Percentiles rank a stretch among this genome's conserved stretches.
Evolutionary conservation across 2,888 invertebrate species (phyloP).

Genomic region (Listrodromus nycthemerus): DNA sequence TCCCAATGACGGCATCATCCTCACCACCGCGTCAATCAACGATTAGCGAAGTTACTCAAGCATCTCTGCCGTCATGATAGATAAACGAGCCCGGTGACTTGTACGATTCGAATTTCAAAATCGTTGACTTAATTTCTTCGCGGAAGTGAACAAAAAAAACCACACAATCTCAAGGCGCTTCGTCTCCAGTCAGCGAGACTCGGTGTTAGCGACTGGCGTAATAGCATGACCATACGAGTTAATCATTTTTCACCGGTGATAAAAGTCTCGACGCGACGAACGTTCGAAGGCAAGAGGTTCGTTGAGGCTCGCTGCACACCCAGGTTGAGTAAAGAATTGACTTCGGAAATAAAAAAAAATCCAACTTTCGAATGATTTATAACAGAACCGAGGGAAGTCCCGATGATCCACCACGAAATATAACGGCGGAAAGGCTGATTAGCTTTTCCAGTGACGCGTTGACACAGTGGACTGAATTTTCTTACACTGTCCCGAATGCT

Average conservation of each 20-base stretch:
- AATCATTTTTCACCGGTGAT: conserved; percentile 62
- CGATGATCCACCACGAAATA: neutral
- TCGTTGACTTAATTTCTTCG: conserved; percentile 50
- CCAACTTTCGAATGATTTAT: conserved; percentile 10
- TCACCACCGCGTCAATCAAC: conserved; percentile 29
- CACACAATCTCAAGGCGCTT: conserved; percentile 58
- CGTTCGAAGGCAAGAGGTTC: conserved; percentile 27
- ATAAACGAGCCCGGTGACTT: conserved; percentile 31
- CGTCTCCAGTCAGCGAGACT: conserved; percentile 10
- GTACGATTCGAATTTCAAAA: conserved; percentile 41
- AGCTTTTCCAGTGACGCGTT: neutral
- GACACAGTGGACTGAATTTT: conserved; percentile 60
- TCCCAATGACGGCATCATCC: conserved; percentile 70
- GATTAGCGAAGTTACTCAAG: conserved; percentile 9
- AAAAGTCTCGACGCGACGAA: conserved; percentile 50
- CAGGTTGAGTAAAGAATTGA: conserved; percentile 32
- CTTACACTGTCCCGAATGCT: conserved; percentile 34
- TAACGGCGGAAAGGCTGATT: neutral
- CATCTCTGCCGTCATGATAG: conserved; percentile 79
- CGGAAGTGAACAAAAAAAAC: neutral
- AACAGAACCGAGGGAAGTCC: neutral
- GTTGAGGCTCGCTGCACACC: conserved; percentile 24
- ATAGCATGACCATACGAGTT: conserved; percentile 57
- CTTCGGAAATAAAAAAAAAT: conserved; percentile 1
- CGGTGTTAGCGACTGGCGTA: conserved; percentile 31